Base-by-base conservation (phyloP, 2,888 invertebrate genomes). In the Andrena trimmerana region DNA sequence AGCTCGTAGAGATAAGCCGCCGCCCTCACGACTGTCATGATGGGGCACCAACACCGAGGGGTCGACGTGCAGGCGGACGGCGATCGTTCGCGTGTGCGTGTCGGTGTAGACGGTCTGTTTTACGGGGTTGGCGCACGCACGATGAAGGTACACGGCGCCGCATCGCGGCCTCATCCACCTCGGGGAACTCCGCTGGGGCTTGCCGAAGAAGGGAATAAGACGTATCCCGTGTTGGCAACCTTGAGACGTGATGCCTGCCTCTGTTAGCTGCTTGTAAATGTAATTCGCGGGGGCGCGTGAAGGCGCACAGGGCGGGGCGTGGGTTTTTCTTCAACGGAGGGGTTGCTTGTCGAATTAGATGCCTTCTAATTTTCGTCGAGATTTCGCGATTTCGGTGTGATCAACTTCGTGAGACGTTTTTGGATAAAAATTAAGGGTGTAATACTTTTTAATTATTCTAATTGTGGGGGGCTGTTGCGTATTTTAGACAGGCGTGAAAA, bases 1-100 rank as follows among this genome's bases (percentile, higher is more conserved):
- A 89, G 79, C 88, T 90, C 90, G 83, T 90, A 86, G 87, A 90
- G 92, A 92, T 91, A 92, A 91, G 92, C 89, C 88, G 86, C 86
- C 86, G 87, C 88, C 87, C 89, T 90, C 81, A 73, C 78, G 81
- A 57, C 81, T 78, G 76, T 74, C 80, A 83, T 75, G 83, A 88
- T 87, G 84, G 86, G 76, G 59, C 78, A 83, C 83, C 10, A 72
- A 83, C 69, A 65, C 83, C 27, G 50, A 65, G 54, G 72, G 66
- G 66, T 57, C 54, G 5, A 24, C 42, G 68, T 33, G 2, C 72
- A 69, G 52, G 27, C 52, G 73, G 29, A 24, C n/a, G n/a, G 16
- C 3, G 31, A 24, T 54, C 63, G 33, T 57, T 31, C 13, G 54
- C 60, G 62, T 62, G 54, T 5, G 5, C 59, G 48, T 52, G 50